Evolutionary conservation across 1,140 invertebrate genomes (phyloP), one percentile per base, ranked within the genome.

Genomic region (Arion vulgaris): DNA sequence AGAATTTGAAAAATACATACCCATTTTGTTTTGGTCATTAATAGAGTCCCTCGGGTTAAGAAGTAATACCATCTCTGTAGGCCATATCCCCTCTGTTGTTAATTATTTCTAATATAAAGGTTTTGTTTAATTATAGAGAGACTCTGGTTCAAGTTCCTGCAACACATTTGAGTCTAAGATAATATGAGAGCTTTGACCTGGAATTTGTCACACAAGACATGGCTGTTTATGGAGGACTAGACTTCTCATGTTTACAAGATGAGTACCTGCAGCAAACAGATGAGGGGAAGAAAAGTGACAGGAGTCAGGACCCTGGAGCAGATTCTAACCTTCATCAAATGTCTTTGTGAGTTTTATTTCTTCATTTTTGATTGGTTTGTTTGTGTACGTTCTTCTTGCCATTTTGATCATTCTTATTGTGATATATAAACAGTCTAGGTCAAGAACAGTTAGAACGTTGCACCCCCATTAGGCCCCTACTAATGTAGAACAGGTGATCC

Each of bases 281-380:
- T 41, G 38, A 39, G 15, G 78, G 45, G 2, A 39, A 45, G 45
- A n/a, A 53, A 34, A 2, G 32, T 32, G 62, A 66, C 28, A 66
- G 28, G 7, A 66, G 53, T 9, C 34, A 57, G 38, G 34, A 57
- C 23, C n/a, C 15, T 49, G 23, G 71, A 57, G 71, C 45, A 26
- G 80, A 81, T 72, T 66, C 71, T 28, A 41, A 62, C 19, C 80
- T 81, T 38, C 80, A 81, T 81, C 69, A 81, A 80, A 79, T 88
- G 74, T 80, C 84, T 51, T 75, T 87, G 87, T 89, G 86, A 86
- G 93, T 93, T 53, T 62, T n/a, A n/a, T n/a, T n/a, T n/a, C n/a
- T n/a, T n/a, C n/a, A 32, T 49, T 49, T 28, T 15, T 32, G 62
- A 5, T 66, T 5, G 1, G 32, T 66, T 23, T 66, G 51, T 57